phyloP scores from a whole-genome alignment of 2,888 invertebrate genomes.

The Syrista parreyssii region DNA sequence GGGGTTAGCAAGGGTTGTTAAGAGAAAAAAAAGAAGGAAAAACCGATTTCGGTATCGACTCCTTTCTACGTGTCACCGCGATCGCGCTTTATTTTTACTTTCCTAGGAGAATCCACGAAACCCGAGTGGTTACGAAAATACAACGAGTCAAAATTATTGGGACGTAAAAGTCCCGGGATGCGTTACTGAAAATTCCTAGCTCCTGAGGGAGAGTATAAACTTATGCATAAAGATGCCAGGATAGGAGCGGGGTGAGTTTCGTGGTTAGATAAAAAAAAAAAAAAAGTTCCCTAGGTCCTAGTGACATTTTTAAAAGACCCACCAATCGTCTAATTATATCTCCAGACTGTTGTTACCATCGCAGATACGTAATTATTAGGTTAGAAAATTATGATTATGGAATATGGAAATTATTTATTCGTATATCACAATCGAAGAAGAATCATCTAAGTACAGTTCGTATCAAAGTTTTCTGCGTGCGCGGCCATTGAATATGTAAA shows the following conservation, averaged over 20 bases:
- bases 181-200: background rate
- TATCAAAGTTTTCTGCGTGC: constrained; percentile 12
- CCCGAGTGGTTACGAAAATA: constrained; percentile 3
- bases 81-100: constrained; percentile 2
- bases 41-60: constrained; percentile 15
- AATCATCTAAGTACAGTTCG: background rate
- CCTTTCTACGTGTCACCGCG: background rate
- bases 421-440: background rate
- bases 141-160: background rate
- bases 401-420: background rate
- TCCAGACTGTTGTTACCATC: accelerated
- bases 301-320: background rate
- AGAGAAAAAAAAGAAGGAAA: background rate
- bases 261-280: background rate
- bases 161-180: background rate
- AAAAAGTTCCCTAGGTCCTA: background rate
- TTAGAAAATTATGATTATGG: background rate
- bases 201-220: background rate
- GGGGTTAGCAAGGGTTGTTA: constrained; percentile 28
- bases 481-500: constrained; percentile 39
- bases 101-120: background rate
- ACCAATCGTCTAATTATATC: background rate
- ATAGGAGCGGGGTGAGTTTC: background rate
- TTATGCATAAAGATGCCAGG: background rate
- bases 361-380: background rate